Percentiles rank a stretch among this genome's conserved stretches.
phyloP scores from a whole-genome alignment of 2,113 vertebrate genomes.

The Micronycteris hirsuta region DNA sequence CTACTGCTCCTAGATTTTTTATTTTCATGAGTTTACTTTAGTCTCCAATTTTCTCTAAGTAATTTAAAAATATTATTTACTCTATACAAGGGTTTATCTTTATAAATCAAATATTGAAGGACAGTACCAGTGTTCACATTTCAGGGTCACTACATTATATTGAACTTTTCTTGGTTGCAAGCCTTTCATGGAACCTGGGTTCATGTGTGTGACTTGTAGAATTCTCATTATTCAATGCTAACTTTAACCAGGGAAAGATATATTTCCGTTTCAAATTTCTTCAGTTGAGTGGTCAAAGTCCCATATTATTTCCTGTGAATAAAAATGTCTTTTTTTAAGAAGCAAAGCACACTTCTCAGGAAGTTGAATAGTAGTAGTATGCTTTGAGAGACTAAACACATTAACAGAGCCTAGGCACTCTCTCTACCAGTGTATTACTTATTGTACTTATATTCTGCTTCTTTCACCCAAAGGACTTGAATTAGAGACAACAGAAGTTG shows the following conservation, averaged over 20 bases:
- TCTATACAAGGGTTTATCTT: background rate
- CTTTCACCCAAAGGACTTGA: slow-evolving; percentile 8
- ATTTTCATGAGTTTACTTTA: background rate
- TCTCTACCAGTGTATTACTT: background rate
- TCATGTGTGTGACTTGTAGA: background rate
- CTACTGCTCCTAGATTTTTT: background rate
- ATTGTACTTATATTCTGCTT: background rate
- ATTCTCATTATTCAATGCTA: slow-evolving; percentile 11
- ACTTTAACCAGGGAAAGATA: background rate
- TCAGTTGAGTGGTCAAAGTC: background rate
- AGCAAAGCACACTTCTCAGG: background rate
- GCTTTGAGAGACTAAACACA: background rate
- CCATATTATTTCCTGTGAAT: background rate
- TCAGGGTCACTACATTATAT: background rate
- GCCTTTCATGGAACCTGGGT: background rate
- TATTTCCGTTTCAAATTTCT: background rate
- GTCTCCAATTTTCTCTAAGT: background rate
- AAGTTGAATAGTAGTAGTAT: background rate
- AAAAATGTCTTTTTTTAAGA: background rate
- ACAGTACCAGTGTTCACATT: background rate
- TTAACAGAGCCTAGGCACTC: background rate
- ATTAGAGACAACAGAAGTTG: background rate
- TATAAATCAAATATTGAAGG: background rate
- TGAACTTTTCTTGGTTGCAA: background rate
- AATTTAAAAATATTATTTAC: slow-evolving; percentile 19